Evolutionary conservation across 2,888 invertebrate genomes (phyloP), one percentile per base, ranked within the genome.

Genomic region (Phaonia tiefii): DNA sequence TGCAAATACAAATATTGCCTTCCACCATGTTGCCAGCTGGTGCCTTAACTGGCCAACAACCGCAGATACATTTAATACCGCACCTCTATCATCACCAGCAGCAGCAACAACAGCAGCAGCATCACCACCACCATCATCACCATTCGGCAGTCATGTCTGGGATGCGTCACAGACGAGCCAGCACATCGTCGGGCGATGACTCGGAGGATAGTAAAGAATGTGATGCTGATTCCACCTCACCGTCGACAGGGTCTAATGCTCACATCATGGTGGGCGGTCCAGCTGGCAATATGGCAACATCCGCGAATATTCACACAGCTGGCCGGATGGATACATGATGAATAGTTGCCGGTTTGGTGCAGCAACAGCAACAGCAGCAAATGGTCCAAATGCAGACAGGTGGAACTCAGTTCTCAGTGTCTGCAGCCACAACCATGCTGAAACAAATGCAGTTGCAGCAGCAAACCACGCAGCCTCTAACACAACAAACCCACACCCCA

Each of bases 171-270:
- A 85, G 91, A 71, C 87, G 91, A 22, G 90, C 90, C 77, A 91
- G 91, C 84, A 90, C 89, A 42, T 91, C 91, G 8, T 91, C 91
- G 13, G 89, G 88, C 13, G 91, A 91, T 71, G 89, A 90, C 82
- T 90, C 91, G 5, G 91, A 91, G 84, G 91, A 91, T 75, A 91
- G 91, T 85, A 91, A 90, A 86, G 91, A 91, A 84, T 89, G 90
- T 80, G 91, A 91, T 84, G 86, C 86, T 66, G 91, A 90, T 84
- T 84, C 88, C 84, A 80, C 86, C 76, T 80, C 85, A 58, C 80
- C 83, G 79, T 82, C 84, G 71, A 80, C 82, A 69, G 85, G 72
- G 63, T 85, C 83, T 42, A 66, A 60, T 71, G 31, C 80, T 58
- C 77, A 77, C 8, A 58, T 80, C 49, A 70, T 85, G 54, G 69